Percentiles rank a stretch among this genome's conserved stretches.
phyloP scores from a whole-genome alignment of 2,113 vertebrate genomes.

The Todiramphus saurophagus region DNA sequence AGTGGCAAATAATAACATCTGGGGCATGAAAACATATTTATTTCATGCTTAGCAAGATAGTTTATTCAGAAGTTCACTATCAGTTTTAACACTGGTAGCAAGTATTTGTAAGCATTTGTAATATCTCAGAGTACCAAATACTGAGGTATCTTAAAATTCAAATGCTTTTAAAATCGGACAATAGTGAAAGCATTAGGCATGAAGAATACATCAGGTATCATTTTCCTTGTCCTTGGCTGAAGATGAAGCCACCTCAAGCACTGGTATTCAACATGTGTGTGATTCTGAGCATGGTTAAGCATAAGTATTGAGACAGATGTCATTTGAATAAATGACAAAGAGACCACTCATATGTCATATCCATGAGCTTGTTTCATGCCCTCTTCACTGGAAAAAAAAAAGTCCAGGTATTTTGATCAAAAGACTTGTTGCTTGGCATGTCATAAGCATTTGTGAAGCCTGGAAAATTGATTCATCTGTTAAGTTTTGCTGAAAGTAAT shows the following conservation, averaged over 20 bases:
- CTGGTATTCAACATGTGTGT: not conserved
- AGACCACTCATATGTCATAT: not conserved
- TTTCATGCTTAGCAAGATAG: not conserved
- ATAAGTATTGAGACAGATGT: not conserved
- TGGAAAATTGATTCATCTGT: not conserved
- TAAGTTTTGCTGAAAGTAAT: not conserved
- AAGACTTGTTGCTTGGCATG: not conserved
- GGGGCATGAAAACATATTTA: not conserved
- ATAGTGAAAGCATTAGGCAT: not conserved
- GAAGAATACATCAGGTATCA: not conserved
- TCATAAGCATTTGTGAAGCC: not conserved
- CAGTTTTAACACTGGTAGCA: not conserved
- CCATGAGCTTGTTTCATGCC: not conserved
- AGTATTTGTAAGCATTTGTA: not conserved
- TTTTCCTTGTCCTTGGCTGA: not conserved
- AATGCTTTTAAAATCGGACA: not conserved
- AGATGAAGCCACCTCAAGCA: not conserved
- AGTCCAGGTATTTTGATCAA: not conserved
- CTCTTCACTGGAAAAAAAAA: not conserved
- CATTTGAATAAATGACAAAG: slow-evolving; percentile 11
- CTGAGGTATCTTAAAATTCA: not conserved
- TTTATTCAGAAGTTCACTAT: not conserved
- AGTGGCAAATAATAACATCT: not conserved
- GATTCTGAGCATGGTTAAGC: not conserved
- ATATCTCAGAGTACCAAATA: not conserved